These are phyloP conservation scores for Nasonia longicornis DNA, from an alignment of 1,140 invertebrate genomes.

Conservation along the genomic window DNA sequence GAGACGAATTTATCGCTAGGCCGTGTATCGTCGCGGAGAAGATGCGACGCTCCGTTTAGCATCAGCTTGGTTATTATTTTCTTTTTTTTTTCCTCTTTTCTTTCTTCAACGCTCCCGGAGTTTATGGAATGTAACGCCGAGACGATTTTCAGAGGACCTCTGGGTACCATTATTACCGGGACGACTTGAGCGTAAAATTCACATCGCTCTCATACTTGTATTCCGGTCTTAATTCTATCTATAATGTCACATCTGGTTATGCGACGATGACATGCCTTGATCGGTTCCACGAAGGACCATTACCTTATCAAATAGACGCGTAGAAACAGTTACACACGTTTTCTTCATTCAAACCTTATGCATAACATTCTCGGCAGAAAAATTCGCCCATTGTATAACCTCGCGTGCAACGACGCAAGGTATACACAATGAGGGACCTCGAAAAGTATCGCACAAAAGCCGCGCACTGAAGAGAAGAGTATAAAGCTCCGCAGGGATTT, in stretches of 20 bases:
- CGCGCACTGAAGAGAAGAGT: no score
- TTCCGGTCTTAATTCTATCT: slow-evolving; percentile 8
- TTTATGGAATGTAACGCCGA: slow-evolving; percentile 37
- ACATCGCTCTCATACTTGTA: not conserved
- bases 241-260: not conserved
- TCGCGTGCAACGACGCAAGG: not conserved
- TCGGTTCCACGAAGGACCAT: not conserved
- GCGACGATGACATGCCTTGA: not conserved
- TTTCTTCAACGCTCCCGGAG: slow-evolving; percentile 4
- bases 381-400: not conserved
- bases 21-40: not conserved
- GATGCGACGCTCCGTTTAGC: slow-evolving; percentile 29
- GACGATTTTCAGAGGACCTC: slow-evolving; percentile 29
- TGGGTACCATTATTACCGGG: slow-evolving; percentile 29
- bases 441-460: not conserved
- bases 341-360: not conserved
- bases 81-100: slow-evolving; percentile 1
- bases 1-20: slow-evolving; percentile 25
- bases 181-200: slow-evolving; percentile 33
- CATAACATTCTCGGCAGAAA: not conserved
- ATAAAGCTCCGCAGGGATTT: not conserved
- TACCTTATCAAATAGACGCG: no score
- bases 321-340: no score
- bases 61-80: slow-evolving; percentile 21
- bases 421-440: not conserved